Base-by-base conservation (phyloP, 2,888 invertebrate genomes). In the Pollenia labialis region DNA sequence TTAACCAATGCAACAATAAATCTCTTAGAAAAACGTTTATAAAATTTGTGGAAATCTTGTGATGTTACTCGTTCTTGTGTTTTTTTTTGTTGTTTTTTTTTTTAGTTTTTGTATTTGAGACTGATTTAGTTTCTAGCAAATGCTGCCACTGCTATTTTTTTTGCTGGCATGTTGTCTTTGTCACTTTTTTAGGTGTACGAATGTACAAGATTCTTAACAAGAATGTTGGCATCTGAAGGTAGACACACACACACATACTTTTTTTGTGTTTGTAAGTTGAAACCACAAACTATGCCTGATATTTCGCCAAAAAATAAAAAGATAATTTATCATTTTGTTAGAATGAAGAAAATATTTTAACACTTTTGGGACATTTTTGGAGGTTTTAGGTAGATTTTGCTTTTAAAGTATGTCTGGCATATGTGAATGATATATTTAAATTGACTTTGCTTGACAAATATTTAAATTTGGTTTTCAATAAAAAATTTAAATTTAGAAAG, bases 1-100 rank as follows among this genome's bases (percentile, higher is more conserved):
- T 92, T 92, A 92, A 92, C 92, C 92, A 90, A 90, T 87, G 90
- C 91, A 91, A 92, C 92, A 92, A 92, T 92, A 92, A 92, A 92
- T 92, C 92, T 92, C 91, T 90, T 90, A 44, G 90, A 89, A 91
- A 92, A 92, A 92, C 92, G 91, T 92, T 92, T 92, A 90, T 89
- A 90, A 89, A 91, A 91, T 90, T 87, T 88, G 68, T 48, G 32
- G 60, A 80, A 83, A 84, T 77, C 82, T 82, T 81, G 4, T 44
- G 40, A 16, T 58, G 48, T 42, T 68, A 14, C 32, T 18, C 4
- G 18, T 11, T 64, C 72, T 54, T 32, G 32, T 2, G 3, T 32
- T 32, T 32, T 32, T 40, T 48, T n/a, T 44, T 71, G 12, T 16
- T 71, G 11, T 16, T 32, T 54, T 66, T 32, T 12, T 16, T 14